phyloP scores from a whole-genome alignment of 2,113 vertebrate genomes.

The Tautogolabrus adspersus region DNA sequence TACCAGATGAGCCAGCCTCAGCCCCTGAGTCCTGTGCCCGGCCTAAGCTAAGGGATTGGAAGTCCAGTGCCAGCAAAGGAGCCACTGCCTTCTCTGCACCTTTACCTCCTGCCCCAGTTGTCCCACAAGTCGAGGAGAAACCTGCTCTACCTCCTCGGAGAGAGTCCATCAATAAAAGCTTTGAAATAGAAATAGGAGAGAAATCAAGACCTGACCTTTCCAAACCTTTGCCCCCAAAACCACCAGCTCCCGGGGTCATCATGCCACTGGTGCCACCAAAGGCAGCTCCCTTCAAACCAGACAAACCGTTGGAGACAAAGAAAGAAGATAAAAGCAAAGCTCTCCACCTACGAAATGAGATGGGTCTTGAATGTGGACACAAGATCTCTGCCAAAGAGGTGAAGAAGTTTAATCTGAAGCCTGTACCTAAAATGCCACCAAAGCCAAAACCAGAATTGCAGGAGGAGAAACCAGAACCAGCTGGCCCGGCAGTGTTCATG shows the following conservation, averaged over 20 bases:
- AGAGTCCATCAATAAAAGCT: conserved; percentile 94
- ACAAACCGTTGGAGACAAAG: conserved; percentile 87
- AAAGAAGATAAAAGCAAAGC: conserved; percentile 93
- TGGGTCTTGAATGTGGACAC: conserved; percentile 96
- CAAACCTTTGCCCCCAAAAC: conserved; percentile 89
- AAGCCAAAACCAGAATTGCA: conserved; percentile 87
- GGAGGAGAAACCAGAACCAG: conserved; percentile 88
- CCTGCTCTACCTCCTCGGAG: conserved; percentile 93
- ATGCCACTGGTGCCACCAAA: conserved; percentile 89
- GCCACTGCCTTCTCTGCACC: conserved; percentile 59
- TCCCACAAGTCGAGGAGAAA: conserved; percentile 89
- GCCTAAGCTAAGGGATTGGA: conserved; percentile 92
- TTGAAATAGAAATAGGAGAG: conserved; percentile 88
- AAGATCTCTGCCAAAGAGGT: conserved; percentile 95
- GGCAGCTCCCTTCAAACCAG: conserved; percentile 80
- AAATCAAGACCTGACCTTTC: conserved; percentile 84
- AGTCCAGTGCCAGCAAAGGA: conserved; percentile 81
- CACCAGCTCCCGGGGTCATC: conserved; percentile 86
- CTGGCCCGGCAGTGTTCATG: conserved; percentile 83
- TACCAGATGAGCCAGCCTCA: conserved; percentile 90
- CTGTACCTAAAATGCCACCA: conserved; percentile 89
- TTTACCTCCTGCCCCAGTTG: conserved; percentile 79
- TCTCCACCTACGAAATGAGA: conserved; percentile 92
- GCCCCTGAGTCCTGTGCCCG: conserved; percentile 80
- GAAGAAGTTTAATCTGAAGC: conserved; percentile 95